These are phyloP conservation scores for Epizoanthus scotinus DNA, from an alignment of 92 coral and sea anemone species.

Conservation along the genomic window DNA sequence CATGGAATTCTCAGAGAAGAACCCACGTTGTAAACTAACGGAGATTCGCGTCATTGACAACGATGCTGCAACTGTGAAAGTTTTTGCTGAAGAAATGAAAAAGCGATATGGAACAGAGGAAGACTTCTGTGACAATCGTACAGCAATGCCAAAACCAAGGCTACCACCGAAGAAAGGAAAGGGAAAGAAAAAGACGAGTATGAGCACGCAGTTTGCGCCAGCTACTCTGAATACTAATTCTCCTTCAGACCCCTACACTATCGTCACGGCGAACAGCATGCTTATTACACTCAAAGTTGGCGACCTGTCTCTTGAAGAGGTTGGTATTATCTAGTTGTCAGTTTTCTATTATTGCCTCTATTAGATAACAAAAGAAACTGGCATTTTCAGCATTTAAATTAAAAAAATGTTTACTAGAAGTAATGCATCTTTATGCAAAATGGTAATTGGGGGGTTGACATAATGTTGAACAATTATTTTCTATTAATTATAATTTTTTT, in stretches of 20 bases:
- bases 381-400: too few species aligned
- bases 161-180: neutral
- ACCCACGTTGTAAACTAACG: constrained; percentile 29
- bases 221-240: neutral
- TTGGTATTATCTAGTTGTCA: neutral
- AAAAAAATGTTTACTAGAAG: too few species aligned
- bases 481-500: too few species aligned
- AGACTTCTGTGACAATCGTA: too few species aligned
- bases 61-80: constrained; percentile 48
- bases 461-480: too few species aligned
- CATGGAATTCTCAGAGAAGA: constrained; percentile 32
- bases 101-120: constrained; percentile 33
- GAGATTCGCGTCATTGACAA: constrained; percentile 61
- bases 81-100: constrained; percentile 42
- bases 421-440: too few species aligned
- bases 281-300: constrained; percentile 34
- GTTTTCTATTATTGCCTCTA: too few species aligned
- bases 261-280: constrained; percentile 27
- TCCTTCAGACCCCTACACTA: neutral
- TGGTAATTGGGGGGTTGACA: too few species aligned
- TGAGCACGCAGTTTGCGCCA: neutral
- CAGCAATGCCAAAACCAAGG: too few species aligned
- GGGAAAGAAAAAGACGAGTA: neutral
- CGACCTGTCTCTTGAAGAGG: constrained; percentile 41
- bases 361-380: too few species aligned